Percentiles rank a stretch among this genome's conserved stretches.
Evolutionary conservation across 2,113 vertebrate genomes (phyloP).

Genomic region (Mus spicilegus): DNA sequence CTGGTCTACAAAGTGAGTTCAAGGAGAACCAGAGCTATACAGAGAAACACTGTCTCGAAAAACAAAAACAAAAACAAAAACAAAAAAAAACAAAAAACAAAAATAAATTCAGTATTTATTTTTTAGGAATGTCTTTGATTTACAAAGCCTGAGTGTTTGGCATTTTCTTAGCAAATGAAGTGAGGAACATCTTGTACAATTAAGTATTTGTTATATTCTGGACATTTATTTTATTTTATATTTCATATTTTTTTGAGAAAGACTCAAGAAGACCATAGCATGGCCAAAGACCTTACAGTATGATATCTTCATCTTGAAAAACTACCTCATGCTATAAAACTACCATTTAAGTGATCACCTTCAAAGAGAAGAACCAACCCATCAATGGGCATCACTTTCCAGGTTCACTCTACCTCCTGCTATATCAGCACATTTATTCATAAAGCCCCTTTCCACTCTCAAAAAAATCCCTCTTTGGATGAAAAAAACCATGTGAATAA

Average conservation of each 20-base stretch:
- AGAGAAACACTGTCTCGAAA: too few relatives aligned
- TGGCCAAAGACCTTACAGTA: not conserved
- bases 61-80: not conserved
- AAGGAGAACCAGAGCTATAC: too few relatives aligned
- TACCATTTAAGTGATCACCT: not conserved
- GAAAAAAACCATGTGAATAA: not conserved
- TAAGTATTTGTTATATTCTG: not conserved
- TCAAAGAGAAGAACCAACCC: accelerated
- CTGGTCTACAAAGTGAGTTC: too few relatives aligned
- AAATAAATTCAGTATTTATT: not conserved
- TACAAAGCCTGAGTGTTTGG: not conserved
- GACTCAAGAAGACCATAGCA: not conserved
- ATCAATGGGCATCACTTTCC: not conserved
- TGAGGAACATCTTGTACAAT: not conserved
- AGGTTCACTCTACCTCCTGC: too few relatives aligned
- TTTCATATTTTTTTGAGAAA: not conserved
- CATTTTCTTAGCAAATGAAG: not conserved
- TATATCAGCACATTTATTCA: not conserved
- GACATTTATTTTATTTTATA: not conserved
- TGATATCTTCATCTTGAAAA: conserved; percentile 23
- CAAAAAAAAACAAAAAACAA: not conserved
- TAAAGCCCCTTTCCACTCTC: not conserved
- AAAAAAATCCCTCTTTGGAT: not conserved
- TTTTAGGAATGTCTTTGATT: not conserved
- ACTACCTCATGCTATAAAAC: not conserved